These are phyloP conservation scores for Polyommatus iphigenia DNA, from an alignment of 2,888 invertebrate genomes.

Conservation along the genomic window DNA sequence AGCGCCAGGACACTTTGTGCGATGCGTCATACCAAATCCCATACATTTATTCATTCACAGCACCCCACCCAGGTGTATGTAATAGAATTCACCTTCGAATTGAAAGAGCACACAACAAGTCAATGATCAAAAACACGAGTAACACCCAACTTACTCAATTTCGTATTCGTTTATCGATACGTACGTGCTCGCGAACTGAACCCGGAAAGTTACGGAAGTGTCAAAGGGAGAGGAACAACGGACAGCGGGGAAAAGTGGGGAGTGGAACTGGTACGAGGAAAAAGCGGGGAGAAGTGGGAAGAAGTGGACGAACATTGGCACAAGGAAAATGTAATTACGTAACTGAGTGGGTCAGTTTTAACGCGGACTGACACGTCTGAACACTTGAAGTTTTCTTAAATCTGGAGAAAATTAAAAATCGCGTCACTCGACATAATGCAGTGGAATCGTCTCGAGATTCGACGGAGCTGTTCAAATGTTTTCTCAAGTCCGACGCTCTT, in stretches of 20 bases:
- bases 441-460: neutral
- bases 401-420: constrained; percentile 1
- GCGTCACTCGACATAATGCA: neutral
- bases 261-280: neutral
- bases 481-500: neutral
- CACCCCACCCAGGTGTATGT: neutral
- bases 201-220: constrained; percentile 31
- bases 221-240: constrained; percentile 35
- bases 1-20: too few relatives aligned
- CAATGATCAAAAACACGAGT: neutral
- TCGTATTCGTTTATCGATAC: constrained; percentile 40
- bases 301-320: constrained; percentile 37
- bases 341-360: constrained; percentile 34
- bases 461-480: neutral
- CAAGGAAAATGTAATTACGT: constrained; percentile 33
- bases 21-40: neutral
- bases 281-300: constrained; percentile 35
- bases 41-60: neutral
- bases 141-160: constrained; percentile 36
- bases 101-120: constrained; percentile 1
- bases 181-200: constrained; percentile 38
- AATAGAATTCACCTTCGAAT: neutral
- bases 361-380: constrained; percentile 30
- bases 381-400: constrained; percentile 20
- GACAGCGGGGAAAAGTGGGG: neutral